phyloP scores from a whole-genome alignment of 2,113 vertebrate genomes.

The Sinocyclocheilus grahami region DNA sequence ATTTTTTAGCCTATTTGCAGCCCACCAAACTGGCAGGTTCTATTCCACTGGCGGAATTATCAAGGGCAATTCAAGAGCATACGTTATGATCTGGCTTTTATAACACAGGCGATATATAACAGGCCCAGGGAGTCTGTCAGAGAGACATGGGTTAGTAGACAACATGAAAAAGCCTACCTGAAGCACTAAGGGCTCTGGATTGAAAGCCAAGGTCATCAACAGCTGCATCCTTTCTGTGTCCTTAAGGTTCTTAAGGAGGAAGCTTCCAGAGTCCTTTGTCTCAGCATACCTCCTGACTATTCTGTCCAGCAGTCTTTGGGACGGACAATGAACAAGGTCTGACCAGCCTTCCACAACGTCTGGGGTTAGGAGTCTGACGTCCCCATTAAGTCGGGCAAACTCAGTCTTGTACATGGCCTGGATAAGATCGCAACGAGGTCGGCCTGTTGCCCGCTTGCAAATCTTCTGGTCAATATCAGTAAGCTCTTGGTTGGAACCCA shows the following conservation, averaged over 20 bases:
- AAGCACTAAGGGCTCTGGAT: slow-evolving; percentile 96
- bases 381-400: slow-evolving; percentile 94
- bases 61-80: slow-evolving; percentile 55
- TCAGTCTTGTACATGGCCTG: slow-evolving; percentile 97
- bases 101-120: slow-evolving; percentile 48
- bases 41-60: slow-evolving; percentile 45
- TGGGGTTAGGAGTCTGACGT: slow-evolving; percentile 95
- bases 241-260: slow-evolving; percentile 95
- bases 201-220: slow-evolving; percentile 96
- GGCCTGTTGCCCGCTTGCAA: slow-evolving; percentile 94
- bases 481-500: slow-evolving; percentile 94
- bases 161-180: slow-evolving; percentile 78
- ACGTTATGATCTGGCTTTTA: slow-evolving; percentile 50
- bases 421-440: slow-evolving; percentile 92
- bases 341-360: slow-evolving; percentile 98
- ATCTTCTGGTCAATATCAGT: slow-evolving; percentile 96
- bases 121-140: slow-evolving; percentile 14
- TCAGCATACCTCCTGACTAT: slow-evolving; percentile 96
- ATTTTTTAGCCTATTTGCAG: slow-evolving; percentile 62
- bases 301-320: slow-evolving; percentile 94
- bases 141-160: neutral
- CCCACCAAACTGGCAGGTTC: slow-evolving; percentile 56
- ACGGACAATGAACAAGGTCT: slow-evolving; percentile 97
- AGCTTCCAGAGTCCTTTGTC: slow-evolving; percentile 98
- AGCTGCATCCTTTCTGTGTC: slow-evolving; percentile 98